Conservation (phyloP, 2,797 vertebrate genomes). For the Acanthiza pusilla region DNA sequence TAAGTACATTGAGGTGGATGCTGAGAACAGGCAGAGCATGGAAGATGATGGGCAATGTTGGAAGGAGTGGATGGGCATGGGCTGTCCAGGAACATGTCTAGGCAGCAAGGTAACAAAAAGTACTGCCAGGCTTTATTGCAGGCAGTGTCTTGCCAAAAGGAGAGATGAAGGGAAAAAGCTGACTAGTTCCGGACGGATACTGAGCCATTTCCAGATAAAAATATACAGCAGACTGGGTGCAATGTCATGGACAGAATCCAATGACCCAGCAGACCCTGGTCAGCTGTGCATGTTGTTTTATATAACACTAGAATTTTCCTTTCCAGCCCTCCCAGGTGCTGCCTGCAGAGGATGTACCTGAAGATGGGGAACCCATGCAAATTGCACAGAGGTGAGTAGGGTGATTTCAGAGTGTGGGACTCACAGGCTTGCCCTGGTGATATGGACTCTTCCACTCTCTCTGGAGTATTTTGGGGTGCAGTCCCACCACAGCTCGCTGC, state of each 20-base stretch:
- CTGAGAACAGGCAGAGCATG: background rate
- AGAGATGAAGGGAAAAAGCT: background rate
- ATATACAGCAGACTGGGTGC: background rate
- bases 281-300: background rate
- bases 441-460: background rate
- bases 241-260: background rate
- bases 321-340: conserved; percentile 67
- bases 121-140: background rate
- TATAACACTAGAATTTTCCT: conserved; percentile 21
- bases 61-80: background rate
- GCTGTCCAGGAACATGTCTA: background rate
- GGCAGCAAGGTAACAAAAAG: background rate
- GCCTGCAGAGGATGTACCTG: conserved; percentile 59
- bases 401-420: background rate
- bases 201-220: background rate
- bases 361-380: conserved; percentile 64
- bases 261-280: background rate
- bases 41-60: background rate
- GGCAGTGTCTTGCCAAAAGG: background rate
- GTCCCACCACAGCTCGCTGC: accelerated
- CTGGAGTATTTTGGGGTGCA: background rate
- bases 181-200: background rate
- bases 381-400: conserved; percentile 70
- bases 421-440: background rate
- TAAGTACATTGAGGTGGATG: background rate